Percentiles rank a stretch among this genome's conserved stretches.
Evolutionary conservation across 64 coral and sea anemone genomes (phyloP).

Genomic region (Cladopsammia gracilis): DNA sequence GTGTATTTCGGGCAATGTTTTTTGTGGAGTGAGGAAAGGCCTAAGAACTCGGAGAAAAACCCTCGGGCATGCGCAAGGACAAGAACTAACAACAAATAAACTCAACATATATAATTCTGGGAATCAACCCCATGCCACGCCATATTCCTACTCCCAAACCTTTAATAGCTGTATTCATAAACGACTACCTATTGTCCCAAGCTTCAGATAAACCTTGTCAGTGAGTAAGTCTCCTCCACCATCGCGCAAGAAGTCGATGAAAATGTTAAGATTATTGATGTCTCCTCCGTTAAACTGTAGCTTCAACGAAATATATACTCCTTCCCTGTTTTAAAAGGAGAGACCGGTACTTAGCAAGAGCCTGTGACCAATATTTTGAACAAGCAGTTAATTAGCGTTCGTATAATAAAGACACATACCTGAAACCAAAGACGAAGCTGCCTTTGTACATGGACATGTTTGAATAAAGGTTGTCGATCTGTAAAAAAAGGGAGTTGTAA

Average conservation of each 20-base stretch:
- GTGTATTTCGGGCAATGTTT: no score
- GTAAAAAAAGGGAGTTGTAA: not conserved
- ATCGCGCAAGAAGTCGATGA: constrained; percentile 44
- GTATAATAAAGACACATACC: not conserved
- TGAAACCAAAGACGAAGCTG: constrained; percentile 32
- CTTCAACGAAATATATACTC: constrained; percentile 51
- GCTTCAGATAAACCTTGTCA: constrained; percentile 66
- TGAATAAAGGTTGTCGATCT: constrained; percentile 16
- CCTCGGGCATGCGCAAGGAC: no score
- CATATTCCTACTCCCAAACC: no score
- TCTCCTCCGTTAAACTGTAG: constrained; percentile 30
- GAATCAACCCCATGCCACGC: no score
- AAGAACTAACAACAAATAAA: no score
- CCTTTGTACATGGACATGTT: constrained; percentile 36
- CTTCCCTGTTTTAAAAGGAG: constrained; percentile 37
- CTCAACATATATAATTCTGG: no score
- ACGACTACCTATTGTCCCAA: constrained; percentile 53
- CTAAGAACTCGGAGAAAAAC: no score
- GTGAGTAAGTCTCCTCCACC: constrained; percentile 52
- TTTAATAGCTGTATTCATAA: no score
- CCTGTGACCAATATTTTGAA: no score
- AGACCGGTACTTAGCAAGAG: no score
- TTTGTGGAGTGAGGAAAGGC: no score
- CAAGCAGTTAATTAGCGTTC: no score
- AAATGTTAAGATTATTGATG: constrained; percentile 18